Percentiles rank a stretch among this genome's conserved stretches.
Evolutionary conservation across 2,797 vertebrate species (phyloP).

Genomic region (Diplodus puntazzo): DNA sequence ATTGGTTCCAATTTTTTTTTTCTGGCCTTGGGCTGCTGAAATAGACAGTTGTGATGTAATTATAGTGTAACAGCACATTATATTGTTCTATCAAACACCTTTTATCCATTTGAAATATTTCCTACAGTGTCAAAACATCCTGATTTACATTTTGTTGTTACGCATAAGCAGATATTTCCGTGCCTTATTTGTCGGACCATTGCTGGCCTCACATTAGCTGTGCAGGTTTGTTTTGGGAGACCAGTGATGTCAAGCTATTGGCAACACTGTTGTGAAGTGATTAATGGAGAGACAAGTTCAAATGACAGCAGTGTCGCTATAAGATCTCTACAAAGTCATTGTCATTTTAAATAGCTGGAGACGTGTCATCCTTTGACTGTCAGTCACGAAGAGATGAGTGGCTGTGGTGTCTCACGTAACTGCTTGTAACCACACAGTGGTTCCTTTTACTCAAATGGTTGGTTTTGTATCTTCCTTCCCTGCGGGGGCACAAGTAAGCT

Average conservation of each 20-base stretch:
- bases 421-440: conserved; percentile 44
- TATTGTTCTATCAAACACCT: conserved; percentile 15
- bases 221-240: neutral
- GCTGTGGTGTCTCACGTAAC: conserved; percentile 37
- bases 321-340: conserved; percentile 20
- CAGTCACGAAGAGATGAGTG: conserved; percentile 24
- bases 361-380: conserved; percentile 18
- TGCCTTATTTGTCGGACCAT: neutral
- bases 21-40: neutral
- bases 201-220: neutral
- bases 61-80: too few species aligned
- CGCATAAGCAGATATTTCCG: neutral
- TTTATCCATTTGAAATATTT: neutral
- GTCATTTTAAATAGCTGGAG: conserved; percentile 14
- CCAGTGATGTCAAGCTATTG: conserved; percentile 23
- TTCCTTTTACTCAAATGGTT: conserved; percentile 32
- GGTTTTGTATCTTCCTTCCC: conserved; percentile 46
- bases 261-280: conserved; percentile 15
- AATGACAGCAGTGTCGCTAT: neutral
- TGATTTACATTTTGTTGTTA: neutral
- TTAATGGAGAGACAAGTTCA: conserved; percentile 8
- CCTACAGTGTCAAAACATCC: neutral
- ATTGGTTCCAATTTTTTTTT: neutral
- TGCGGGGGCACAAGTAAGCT: conserved; percentile 12
- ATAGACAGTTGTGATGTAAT: neutral